Base-by-base conservation (phyloP, 2,888 invertebrate genomes). In the Agrypnus murinus region DNA sequence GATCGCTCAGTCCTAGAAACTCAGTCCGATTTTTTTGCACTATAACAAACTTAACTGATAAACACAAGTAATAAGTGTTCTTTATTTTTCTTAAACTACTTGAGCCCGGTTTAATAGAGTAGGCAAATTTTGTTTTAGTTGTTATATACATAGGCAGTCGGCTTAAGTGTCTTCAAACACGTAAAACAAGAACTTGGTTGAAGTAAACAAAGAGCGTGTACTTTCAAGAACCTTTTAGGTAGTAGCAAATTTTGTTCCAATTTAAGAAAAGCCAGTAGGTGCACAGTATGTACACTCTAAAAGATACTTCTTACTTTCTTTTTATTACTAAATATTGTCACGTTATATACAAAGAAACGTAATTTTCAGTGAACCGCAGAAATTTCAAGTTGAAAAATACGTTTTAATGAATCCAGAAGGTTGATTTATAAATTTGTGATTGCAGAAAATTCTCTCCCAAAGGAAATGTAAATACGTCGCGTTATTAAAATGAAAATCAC, bases 401-500 rank as follows among this genome's bases (percentile, higher is more conserved):
- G 14, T 19, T 63, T 48, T 63, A 63, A 63, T 63, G 63, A 65
- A 55, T 65, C 36, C 57, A 34, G 59, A 48, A 55, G 48, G 57
- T 32, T 32, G 57, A 65, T 65, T 55, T 55, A 45, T 66, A 66
- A 66, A 55, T 40, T 66, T 25, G 7, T 50, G 50, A 38, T 40
- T 59, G 66, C 66, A 50, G 45, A 45, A 68, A 62, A 34, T 55
- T 55, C 43, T 45, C 45, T 66, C 66, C 38, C 65, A 57, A 53
- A 62, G 62, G 60, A 64, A 69, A 69, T 69, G 69, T 40, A 69
- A 69, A 69, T 69, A 59, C 50, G 53, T 36, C 40, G 59, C 46
- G 43, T 53, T 65, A 69, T 69, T 69, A 69, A 65, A 65, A 69
- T 53, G 50, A 65, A 69, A 69, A 65, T 65, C 36, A 40, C 43